Evolutionary conservation across 2,113 vertebrate species (phyloP), one percentile per base, ranked within the genome.

Genomic region (Mixornis gularis): DNA sequence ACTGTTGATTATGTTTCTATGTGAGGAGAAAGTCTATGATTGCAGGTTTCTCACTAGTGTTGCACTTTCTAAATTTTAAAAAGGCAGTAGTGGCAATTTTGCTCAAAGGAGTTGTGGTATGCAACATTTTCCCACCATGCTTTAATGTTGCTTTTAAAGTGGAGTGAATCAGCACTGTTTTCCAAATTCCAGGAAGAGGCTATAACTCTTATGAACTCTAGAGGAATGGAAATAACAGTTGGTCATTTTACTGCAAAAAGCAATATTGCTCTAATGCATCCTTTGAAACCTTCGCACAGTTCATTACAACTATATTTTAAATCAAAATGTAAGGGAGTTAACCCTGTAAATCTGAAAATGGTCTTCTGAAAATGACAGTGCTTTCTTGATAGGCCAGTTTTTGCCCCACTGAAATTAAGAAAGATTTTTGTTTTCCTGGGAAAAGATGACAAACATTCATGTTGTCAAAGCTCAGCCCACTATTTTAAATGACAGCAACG

Each of bases 271-370:
- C 30, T 68, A 78, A 93, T 79, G 32, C 84, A 92, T 92, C 44
- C 72, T 74, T 44, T 76, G 27, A 74, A 94, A 58, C 48, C 21
- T 65, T 87, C 53, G 55, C 24, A n/a, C 8, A 26, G 26, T 20
- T 82, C 38, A 30, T 85, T 93, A 65, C 68, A 81, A 46, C 17
- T 86, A 56, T 81, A 82, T 69, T 95, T 92, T 55, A 92, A 90
- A 79, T 69, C 53, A 79, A 84, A 36, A 36, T 72, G 32, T 79
- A 59, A 82, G 51, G 38, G 41, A 79, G 13, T 55, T 60, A 87
- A 59, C 70, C 59, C 79, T 48, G 51, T 92, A 94, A 95, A 92
- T 96, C 74, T 78, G 65, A 68, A 92, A 94, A 91, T 56, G 53
- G 40, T 65, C 69, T 64, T 92, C 43, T 82, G 77, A 76, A 69